Base-by-base conservation (phyloP, 2,888 invertebrate genomes). In the Drosophila imparisetae region DNA sequence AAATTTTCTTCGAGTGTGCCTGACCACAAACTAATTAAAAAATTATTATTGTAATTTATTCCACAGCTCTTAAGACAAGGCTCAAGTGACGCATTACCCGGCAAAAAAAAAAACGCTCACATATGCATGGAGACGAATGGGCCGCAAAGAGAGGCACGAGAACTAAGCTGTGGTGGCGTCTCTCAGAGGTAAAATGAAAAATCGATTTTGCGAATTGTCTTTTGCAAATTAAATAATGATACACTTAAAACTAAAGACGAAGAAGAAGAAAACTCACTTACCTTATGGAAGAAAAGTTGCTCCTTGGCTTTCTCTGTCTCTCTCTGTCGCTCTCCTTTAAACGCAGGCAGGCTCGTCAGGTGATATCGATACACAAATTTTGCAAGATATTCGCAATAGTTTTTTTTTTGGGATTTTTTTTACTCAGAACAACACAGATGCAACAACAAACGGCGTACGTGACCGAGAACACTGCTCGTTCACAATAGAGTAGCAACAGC, bases 401-500 rank as follows among this genome's bases (percentile, higher is more conserved):
- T 45, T 15, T 78, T 78, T 62, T 40, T 61, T 10, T 0, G 8
- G 8, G 2, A 8, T 30, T 30, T 30, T 77, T 67, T 59, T 45
- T 61, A 48, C 66, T 61, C 53, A 55, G 45, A 59, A 42, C 77
- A 71, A 34, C 72, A 71, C 70, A 74, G 66, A 66, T 80, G 72
- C 78, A 83, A 72, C 65, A 78, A 83, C 72, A 81, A 80, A 74
- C 72, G 85, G 85, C 85, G 85, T 85, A 85, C 85, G 85, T 85
- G 85, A 85, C 89, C 78, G 85, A 84, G 66, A 86, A 79, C 81
- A 83, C 76, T 69, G 58, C 38, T 69, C 63, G 75, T 86, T 89
- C 84, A 89, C 87, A 89, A 77, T 89, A 80, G 86, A 66, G 60
- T 59, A 69, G 67, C 42, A 45, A n/a, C 42, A 42, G 45, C 13